Evolutionary conservation across 2,113 vertebrate species (phyloP), one percentile per base, ranked within the genome.

Genomic region (Microtus oregoni): DNA sequence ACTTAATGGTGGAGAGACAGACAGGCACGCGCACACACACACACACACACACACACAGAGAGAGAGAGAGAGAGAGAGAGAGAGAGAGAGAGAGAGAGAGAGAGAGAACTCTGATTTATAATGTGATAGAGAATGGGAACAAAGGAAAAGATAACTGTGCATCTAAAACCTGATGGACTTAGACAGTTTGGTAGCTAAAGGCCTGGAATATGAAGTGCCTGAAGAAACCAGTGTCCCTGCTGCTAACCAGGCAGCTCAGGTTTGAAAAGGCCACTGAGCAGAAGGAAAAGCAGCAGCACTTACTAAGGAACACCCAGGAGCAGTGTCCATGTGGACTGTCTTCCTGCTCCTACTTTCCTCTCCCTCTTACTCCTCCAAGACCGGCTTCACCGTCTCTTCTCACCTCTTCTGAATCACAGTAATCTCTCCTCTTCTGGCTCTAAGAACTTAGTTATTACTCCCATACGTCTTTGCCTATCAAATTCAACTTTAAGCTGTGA

Each of bases 181-280:
- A 82, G 28, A 96, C 30, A 86, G 44, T 94, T n/a, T 89, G 44
- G 47, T 50, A 89, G 68, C 44, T 47, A 47, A 0, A 90, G 38
- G 91, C 79, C n/a, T 73, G 24, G 67, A 86, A 75, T 96, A 90
- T 15, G 19, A 96, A 95, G n/a, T 75, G 67, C 52, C n/a, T 90
- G 38, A 83, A 94, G 19, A 92, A 92, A 95, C 47, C 5, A 86
- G 38, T 17, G 28, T 38, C 22, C 32, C 44, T 55, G 1, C 24
- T 75, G 17, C 92, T 86, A 86, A 20, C 65, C 5, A 91, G 52
- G 89, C 7, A 89, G 55, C 44, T 79, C 35, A n/a, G 70, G 78
- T 70, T 83, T 83, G 61, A 77, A 76, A 88, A 89, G 63, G 30
- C 10, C 47, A 91, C 86, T 22, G 83, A 55, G n/a, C 55, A 63